Conservation (phyloP, 2,113 vertebrate genomes). For the Ifrita kowaldi region DNA sequence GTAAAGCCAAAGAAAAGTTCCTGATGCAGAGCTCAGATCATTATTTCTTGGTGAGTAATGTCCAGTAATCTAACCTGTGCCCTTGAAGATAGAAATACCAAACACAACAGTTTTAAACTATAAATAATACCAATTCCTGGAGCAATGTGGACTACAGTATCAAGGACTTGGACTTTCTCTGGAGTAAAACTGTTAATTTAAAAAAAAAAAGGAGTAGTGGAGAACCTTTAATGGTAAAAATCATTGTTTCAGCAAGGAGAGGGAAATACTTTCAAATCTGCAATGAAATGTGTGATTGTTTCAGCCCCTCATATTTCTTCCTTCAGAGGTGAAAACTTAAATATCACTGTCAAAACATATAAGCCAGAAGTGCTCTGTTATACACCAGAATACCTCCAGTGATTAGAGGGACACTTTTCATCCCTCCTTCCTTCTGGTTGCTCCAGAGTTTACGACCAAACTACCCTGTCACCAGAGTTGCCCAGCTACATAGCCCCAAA, state of each 20-base stretch:
- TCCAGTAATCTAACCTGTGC: conserved; percentile 29
- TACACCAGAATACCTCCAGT: background rate
- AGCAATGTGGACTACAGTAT: conserved; percentile 22
- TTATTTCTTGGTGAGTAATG: conserved; percentile 53
- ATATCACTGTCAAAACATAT: background rate
- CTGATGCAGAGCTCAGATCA: background rate
- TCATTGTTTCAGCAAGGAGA: background rate
- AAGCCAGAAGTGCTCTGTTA: background rate
- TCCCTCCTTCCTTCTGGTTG: background rate
- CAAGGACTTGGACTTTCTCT: background rate
- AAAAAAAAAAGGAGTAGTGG: background rate
- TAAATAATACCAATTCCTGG: conserved; percentile 26
- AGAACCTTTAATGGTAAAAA: background rate
- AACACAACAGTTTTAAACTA: conserved; percentile 15
- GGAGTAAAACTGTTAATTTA: conserved; percentile 14
- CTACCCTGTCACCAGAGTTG: background rate
- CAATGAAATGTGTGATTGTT: background rate
- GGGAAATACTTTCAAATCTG: background rate
- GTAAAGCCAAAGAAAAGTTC: conserved; percentile 4
- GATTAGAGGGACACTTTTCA: background rate
- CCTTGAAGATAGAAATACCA: conserved; percentile 26
- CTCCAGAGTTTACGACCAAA: background rate
- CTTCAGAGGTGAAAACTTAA: background rate
- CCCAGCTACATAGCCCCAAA: background rate
- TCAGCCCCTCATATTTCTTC: background rate